Evolutionary conservation across 2,888 invertebrate species (phyloP).

Genomic region (Cryptosula pallasiana): DNA sequence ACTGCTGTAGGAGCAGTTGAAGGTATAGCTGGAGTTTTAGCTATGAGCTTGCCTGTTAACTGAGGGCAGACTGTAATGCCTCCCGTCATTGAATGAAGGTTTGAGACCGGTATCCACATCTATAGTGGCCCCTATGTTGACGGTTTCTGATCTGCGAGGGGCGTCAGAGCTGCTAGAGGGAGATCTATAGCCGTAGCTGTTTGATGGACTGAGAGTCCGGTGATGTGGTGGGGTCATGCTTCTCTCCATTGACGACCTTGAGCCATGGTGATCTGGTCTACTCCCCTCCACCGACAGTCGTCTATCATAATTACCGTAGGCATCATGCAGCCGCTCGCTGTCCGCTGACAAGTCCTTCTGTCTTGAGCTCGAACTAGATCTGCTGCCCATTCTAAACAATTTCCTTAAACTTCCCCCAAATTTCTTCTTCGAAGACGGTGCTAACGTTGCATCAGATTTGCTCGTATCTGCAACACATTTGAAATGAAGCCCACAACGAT

Average conservation of each 20-base stretch:
- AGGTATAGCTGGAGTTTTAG: too few relatives aligned
- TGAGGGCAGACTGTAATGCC: background rate
- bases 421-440: background rate
- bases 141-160: background rate
- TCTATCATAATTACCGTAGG: background rate
- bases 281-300: background rate
- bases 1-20: too few relatives aligned
- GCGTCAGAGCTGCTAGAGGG: background rate
- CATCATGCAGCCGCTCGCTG: background rate
- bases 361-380: slow-evolving; percentile 10
- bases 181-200: background rate
- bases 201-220: background rate
- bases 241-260: background rate
- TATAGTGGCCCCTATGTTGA: background rate
- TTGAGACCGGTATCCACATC: background rate
- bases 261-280: background rate
- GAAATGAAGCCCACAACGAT: too few relatives aligned
- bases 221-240: slow-evolving; percentile 14
- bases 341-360: background rate
- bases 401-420: slow-evolving; percentile 16
- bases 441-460: background rate
- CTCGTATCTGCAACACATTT: too few relatives aligned
- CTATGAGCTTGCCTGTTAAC: background rate
- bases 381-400: background rate
- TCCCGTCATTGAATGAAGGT: background rate